Evolutionary conservation across 2,888 invertebrate species (phyloP), one percentile per base, ranked within the genome.

Genomic region (Catocala nupta): DNA sequence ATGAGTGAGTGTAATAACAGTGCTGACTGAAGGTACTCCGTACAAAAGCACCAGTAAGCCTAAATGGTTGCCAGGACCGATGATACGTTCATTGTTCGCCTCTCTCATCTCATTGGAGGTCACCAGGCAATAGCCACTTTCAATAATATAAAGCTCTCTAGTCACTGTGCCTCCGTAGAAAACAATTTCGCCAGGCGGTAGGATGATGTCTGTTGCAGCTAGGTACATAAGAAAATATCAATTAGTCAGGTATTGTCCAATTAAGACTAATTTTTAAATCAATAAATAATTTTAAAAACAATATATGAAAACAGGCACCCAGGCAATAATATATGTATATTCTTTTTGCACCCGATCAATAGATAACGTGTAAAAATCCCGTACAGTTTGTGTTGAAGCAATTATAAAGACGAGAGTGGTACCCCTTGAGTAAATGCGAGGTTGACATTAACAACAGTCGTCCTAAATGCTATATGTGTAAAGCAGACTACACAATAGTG

Each of bases 141-240:
- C 93, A 47, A 95, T 92, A 11, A 95, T 92, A 67, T 95, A 95
- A 53, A 95, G 82, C 66, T 95, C 95, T 71, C 95, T 88, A 33
- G 93, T 90, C 7, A 94, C 88, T 10, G 93, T 94, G 7, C 95
- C 95, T 5, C 91, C 91, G 72, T 95, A 95, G 74, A 91, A 94
- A 8, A 95, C 92, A 65, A 94, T 92, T 84, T 95, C 95, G 5
- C 91, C 90, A 3, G 95, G 95, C 36, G 95, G 95, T 13, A 95
- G 81, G 45, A 95, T 90, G 58, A 93, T 87, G 49, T 94, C 92
- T 63, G 83, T 86, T 43, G 93, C 92, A 65, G 87, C 93, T 93
- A n/a, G n/a, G n/a, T n/a, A 25, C 25, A 25, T 3, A 25, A 25
- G 25, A 25, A 25, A 25, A 25, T 25, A 39, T 13, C 7, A 45